Base-by-base conservation (phyloP, 1,140 invertebrate species). In the Drosophila pseudoobscura region DNA sequence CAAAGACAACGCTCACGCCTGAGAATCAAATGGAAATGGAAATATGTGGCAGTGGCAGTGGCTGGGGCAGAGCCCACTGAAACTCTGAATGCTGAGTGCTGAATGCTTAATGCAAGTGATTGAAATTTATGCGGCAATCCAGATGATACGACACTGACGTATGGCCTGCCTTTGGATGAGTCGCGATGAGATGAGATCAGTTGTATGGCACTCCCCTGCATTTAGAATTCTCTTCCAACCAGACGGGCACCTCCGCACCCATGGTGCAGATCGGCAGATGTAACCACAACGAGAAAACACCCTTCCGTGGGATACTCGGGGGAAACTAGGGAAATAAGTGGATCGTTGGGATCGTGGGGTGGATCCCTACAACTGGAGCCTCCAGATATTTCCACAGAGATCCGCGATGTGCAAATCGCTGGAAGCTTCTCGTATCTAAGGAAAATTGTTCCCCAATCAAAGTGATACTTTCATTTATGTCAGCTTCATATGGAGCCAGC, bases 41-140 rank as follows among this genome's bases (percentile, higher is more conserved):
- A 39, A 39, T 13, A 11, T 39, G 35, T 39, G 31, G 31, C 46
- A 26, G 41, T n/a, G 35, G 22, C n/a, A 9, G 22, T 39, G 59
- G 17, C 20, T 20, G 20, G 20, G 20, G 20, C 52, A 13, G 51
- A 55, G 52, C 52, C 60, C 52, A 60, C n/a, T 39, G 1, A 13
- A 51, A 51, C 8, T 8, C 29, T 31, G 29, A 51, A 22, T 13
- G 20, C 22, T 20, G 35, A 39, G 31, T n/a, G 26, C 6, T 7
- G 26, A 54, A 45, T 8, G 41, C 43, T 51, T 46, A 59, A 59
- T 58, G 65, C 29, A 69, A 68, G 45, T 57, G 63, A 69, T 69
- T 69, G 66, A 69, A 69, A 69, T 69, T 69, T 69, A 50, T 69
- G 63, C 63, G 43, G 6, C 59, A 45, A 24, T 45, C 46, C 57